phyloP scores from a whole-genome alignment of 2,113 vertebrate species.

The Toxotes jaculatrix region DNA sequence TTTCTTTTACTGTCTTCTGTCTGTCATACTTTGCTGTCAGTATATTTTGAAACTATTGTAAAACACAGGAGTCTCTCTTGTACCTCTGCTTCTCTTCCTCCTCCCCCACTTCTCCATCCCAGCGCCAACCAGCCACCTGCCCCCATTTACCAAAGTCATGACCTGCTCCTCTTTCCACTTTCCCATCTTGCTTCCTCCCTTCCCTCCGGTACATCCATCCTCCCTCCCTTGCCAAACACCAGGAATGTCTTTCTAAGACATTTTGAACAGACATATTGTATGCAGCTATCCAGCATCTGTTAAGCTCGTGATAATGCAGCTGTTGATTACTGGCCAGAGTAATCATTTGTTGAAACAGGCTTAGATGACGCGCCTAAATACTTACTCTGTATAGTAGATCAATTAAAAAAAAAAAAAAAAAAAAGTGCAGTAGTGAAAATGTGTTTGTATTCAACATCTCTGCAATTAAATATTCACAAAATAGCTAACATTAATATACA shows the following conservation, averaged over 20 bases:
- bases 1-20: slow-evolving; percentile 51
- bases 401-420: not conserved
- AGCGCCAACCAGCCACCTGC: slow-evolving; percentile 19
- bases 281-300: not conserved
- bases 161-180: slow-evolving; percentile 63
- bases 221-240: slow-evolving; percentile 24
- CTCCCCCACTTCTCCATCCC: slow-evolving; percentile 80
- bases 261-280: not conserved
- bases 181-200: slow-evolving; percentile 65
- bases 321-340: not conserved
- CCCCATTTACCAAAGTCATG: slow-evolving; percentile 70
- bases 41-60: slow-evolving; percentile 49
- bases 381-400: not conserved
- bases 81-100: slow-evolving; percentile 67
- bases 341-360: slow-evolving; percentile 1
- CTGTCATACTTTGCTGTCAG: slow-evolving; percentile 48
- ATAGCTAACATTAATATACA: not conserved
- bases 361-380: not conserved
- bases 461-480: not conserved
- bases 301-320: not conserved
- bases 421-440: not conserved
- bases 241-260: slow-evolving; percentile 17
- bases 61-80: slow-evolving; percentile 75
- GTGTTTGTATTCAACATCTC: not conserved
- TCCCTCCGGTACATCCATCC: slow-evolving; percentile 19